phyloP scores from a whole-genome alignment of 2,888 invertebrate genomes.

The Ectemnius cavifrons region DNA sequence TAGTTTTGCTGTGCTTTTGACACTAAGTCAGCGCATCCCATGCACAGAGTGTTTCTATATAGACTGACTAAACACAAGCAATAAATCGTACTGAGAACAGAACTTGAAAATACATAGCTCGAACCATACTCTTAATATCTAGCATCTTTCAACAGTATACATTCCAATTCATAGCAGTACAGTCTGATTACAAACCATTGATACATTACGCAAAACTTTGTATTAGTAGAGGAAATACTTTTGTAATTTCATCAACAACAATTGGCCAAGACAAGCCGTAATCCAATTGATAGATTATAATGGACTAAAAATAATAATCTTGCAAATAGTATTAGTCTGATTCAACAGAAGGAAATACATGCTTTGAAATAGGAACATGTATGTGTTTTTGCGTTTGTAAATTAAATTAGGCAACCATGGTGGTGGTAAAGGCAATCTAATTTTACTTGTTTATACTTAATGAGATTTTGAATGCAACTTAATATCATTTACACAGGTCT shows the following conservation, averaged over 20 bases:
- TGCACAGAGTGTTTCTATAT: constrained; percentile 4
- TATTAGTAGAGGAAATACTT: constrained; percentile 15
- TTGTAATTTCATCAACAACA: not conserved
- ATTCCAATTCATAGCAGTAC: constrained; percentile 20
- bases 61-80: not conserved
- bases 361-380: too few relatives aligned
- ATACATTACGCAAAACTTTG: constrained; percentile 16
- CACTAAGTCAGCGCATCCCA: constrained; percentile 29
- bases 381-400: too few relatives aligned
- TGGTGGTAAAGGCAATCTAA: too few relatives aligned
- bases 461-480: too few relatives aligned
- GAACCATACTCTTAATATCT: constrained; percentile 6
- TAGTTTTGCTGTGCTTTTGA: constrained; percentile 19
- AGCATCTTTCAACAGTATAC: constrained; percentile 9
- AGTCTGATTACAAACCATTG: constrained; percentile 22
- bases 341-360: too few relatives aligned
- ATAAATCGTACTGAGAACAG: constrained; percentile 8
- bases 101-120: constrained; percentile 6
- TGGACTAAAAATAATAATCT: too few relatives aligned
- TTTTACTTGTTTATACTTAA: too few relatives aligned
- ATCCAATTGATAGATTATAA: too few relatives aligned
- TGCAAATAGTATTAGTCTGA: too few relatives aligned
- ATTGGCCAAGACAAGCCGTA: too few relatives aligned
- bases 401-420: too few relatives aligned
- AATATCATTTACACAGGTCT: too few relatives aligned